A percentile compares a stretch with the other conserved stretches of the same genome.
Conservation (phyloP, 64 coral and sea anemone species). For the Pocillopora verrucosa region DNA sequence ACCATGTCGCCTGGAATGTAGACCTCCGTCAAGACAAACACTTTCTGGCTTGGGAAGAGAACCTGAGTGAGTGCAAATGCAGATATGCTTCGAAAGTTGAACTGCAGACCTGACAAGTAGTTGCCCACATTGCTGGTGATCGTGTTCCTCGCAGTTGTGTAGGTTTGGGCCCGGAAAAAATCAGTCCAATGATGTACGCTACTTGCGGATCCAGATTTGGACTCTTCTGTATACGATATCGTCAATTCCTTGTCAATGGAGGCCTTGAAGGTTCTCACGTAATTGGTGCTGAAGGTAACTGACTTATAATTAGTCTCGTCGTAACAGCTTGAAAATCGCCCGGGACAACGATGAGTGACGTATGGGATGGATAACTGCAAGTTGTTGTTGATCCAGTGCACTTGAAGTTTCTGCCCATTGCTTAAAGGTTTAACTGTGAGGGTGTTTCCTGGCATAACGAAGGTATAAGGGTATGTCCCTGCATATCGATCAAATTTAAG, state of each 20-base stretch:
- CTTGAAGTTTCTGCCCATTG: slow-evolving; percentile 44
- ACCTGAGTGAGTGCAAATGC: slow-evolving; percentile 50
- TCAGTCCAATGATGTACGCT: not conserved
- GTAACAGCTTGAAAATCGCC: not conserved
- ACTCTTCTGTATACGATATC: slow-evolving; percentile 34
- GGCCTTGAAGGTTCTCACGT: slow-evolving; percentile 24
- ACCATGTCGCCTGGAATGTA: slow-evolving; percentile 51
- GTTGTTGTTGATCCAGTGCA: slow-evolving; percentile 38
- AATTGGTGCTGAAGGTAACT: slow-evolving; percentile 34
- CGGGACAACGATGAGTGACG: not conserved
- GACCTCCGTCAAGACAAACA: slow-evolving; percentile 35
- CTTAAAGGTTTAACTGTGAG: slow-evolving; percentile 31
- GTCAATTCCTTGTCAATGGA: slow-evolving; percentile 28
- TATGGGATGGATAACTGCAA: slow-evolving; percentile 14
- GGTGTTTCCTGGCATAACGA: slow-evolving; percentile 37
- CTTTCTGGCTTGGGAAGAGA: slow-evolving; percentile 34
- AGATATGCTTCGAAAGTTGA: slow-evolving; percentile 54
- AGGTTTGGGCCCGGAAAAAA: not conserved
- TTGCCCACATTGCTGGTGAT: slow-evolving; percentile 15
- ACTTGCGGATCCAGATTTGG: slow-evolving; percentile 6
- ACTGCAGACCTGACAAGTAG: slow-evolving; percentile 35
- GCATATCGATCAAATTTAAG: slow-evolving; percentile 24
- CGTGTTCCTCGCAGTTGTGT: slow-evolving; percentile 19
- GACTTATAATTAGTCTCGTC: not conserved
- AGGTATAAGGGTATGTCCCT: slow-evolving; percentile 1